Evolutionary conservation across 2,888 invertebrate genomes (phyloP), one percentile per base, ranked within the genome.

Genomic region (Agelastica alni): DNA sequence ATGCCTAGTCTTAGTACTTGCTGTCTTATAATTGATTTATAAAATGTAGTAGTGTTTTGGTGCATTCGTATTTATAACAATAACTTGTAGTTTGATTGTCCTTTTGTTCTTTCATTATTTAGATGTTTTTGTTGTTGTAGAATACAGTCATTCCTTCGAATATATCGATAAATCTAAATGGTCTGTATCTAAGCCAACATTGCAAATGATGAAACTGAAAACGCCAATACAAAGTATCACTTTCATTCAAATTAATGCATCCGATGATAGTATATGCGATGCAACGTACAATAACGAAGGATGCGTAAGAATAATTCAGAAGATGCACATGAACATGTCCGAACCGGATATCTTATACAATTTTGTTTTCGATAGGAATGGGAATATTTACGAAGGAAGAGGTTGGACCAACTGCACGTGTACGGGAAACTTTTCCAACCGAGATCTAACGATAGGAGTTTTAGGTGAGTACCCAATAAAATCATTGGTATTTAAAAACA

Each of bases 321-420:
- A 10, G 4, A 43, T 42, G 4, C 37, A 57, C 2, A 52, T 51
- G 9, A 4, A 41, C 6, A 9, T 45, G 2, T 14, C 43, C 2
- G 41, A 64, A 28, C 53, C 65, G 1, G 69, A 68, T 48, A 63
- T 70, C 16, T 39, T 55, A 1, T 70, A 65, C 36, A 70, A 70
- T 47, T 71, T 72, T 43, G 34, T 71, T 2, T 51, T 71, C 4
- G 67, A 58, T 14, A 57, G 58, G 10, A 64, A 67, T 36, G 67
- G 66, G 1, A 61, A 51, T 18, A 57, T 66, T 9, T 71, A 70
- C 52, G 70, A 70, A 55, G 69, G 67, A 10, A 53, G 65, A 54
- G 70, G 71, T 1, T 70, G 64, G 64, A 32, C 51, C 7, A 46
- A 43, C 12, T n/a, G 12, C 3, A 59, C 57, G 6, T 10, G 16